Evolutionary conservation across 2,888 invertebrate genomes (phyloP).

Genomic region (Eupsilia transversa): DNA sequence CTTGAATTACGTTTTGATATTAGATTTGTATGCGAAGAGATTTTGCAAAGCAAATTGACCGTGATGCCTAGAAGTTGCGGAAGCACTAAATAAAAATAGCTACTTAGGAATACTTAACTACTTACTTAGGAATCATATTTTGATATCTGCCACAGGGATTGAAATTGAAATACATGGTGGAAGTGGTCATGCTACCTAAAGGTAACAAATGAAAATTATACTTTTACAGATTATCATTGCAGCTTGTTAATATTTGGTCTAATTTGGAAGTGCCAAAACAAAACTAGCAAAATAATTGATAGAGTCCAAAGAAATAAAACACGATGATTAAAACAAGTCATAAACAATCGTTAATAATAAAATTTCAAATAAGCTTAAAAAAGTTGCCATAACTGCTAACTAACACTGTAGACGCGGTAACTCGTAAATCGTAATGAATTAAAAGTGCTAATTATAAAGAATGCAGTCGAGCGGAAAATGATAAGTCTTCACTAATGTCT

Average conservation of each 20-base stretch:
- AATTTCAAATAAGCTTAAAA: constrained; percentile 9
- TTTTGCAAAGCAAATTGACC: constrained; percentile 53
- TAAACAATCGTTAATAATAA: constrained; percentile 10
- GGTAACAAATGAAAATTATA: background rate
- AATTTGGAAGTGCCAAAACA: background rate
- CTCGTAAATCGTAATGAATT: constrained; percentile 52
- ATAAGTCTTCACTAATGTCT: constrained; percentile 59
- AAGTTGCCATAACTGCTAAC: constrained; percentile 1
- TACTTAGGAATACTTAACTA: background rate
- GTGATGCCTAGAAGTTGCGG: constrained; percentile 13
- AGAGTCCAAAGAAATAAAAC: constrained; percentile 23
- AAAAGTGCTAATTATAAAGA: constrained; percentile 57
- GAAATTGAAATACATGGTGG: background rate
- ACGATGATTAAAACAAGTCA: constrained; percentile 9
- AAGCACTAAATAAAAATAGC: constrained; percentile 15
- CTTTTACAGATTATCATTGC: background rate
- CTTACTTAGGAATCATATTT: background rate
- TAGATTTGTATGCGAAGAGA: constrained; percentile 46
- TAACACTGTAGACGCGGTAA: constrained; percentile 28
- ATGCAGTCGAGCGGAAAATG: constrained; percentile 65
- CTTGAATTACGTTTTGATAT: constrained; percentile 59
- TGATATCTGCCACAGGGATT: background rate
- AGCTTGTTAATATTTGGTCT: background rate
- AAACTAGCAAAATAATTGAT: constrained; percentile 1
- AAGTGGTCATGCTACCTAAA: background rate